phyloP scores from a whole-genome alignment of 2,113 vertebrate genomes.

The Macrotus californicus region DNA sequence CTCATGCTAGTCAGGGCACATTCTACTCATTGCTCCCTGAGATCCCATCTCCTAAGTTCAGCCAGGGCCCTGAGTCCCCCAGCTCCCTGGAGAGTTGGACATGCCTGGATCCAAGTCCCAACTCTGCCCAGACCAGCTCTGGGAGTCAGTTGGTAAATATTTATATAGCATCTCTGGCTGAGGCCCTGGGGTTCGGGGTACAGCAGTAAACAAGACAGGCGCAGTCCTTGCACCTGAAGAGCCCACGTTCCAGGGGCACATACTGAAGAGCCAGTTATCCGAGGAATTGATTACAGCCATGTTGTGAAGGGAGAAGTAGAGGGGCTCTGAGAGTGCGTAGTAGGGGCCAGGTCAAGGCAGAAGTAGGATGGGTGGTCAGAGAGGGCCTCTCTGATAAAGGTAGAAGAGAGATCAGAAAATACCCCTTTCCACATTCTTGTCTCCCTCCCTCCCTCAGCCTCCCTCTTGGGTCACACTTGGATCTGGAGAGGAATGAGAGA shows the following conservation, averaged over 20 bases:
- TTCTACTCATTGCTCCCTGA: neutral
- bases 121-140: constrained; percentile 38
- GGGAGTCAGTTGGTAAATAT: constrained; percentile 55
- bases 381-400: neutral
- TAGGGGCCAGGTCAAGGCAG: neutral
- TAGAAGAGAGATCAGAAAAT: neutral
- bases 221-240: constrained; percentile 13
- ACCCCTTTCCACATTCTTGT: neutral
- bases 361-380: neutral
- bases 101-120: constrained; percentile 42
- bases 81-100: constrained; percentile 1
- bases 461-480: constrained; percentile 1
- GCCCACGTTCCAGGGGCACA: neutral
- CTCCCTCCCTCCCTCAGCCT: neutral
- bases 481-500: neutral
- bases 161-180: constrained; percentile 50
- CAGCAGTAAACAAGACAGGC: constrained; percentile 37
- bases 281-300: constrained; percentile 23
- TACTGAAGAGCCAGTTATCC: constrained; percentile 36
- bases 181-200: constrained; percentile 50
- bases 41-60: neutral
- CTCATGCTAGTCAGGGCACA: neutral
- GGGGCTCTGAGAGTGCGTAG: neutral
- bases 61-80: neutral
- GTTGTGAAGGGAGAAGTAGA: neutral